Base-by-base conservation (phyloP, 1,140 invertebrate genomes). In the Caenorhabditis inopinata region DNA sequence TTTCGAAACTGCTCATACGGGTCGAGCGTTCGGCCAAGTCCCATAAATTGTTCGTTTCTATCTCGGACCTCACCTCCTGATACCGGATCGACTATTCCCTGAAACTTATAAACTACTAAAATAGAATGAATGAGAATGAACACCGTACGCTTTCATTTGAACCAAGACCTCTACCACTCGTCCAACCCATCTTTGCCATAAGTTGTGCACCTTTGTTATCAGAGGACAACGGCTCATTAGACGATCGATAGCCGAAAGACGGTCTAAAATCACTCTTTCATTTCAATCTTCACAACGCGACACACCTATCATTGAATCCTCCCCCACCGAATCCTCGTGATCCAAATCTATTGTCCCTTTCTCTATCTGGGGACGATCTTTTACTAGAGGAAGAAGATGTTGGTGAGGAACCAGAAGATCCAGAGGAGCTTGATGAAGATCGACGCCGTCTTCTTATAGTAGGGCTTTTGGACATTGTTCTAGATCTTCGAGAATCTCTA, bases 101-200 rank as follows among this genome's bases (percentile, higher is more conserved):
- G 32, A 35, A 74, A 74, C 9, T 16, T 23, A 5, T 0, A 12
- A 3, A 38, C 27, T 49, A 2, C 4, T 7, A 48, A 51, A 35
- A 1, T 2, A 14, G 3, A 45, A 18, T 18, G 2, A 11, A 18
- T 16, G 11, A 1, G 25, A 27, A n/a, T n/a, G 0, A 21, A 1
- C 3, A 74, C 25, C 79, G 49, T 45, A 81, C 80, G 27, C 27
- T 42, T 78, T 81, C 80, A 23, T 81, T 76, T 3, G 62, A 49
- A 18, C 80, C 80, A 0, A 81, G 18, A 1, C 80, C 80, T 46
- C 29, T 81, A 32, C 80, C 80, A 38, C 58, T 32, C 7, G 47
- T 62, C 80, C 80, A 81, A 18, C 80, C 80, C 80, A 81, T 81
- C 42, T 81, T 81, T 1, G 51, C 51, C 80, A 81, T 81, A 14